These are phyloP conservation scores for Ornithorhynchus anatinus DNA, from an alignment of 2,113 vertebrate genomes.

Conservation along the genomic window DNA sequence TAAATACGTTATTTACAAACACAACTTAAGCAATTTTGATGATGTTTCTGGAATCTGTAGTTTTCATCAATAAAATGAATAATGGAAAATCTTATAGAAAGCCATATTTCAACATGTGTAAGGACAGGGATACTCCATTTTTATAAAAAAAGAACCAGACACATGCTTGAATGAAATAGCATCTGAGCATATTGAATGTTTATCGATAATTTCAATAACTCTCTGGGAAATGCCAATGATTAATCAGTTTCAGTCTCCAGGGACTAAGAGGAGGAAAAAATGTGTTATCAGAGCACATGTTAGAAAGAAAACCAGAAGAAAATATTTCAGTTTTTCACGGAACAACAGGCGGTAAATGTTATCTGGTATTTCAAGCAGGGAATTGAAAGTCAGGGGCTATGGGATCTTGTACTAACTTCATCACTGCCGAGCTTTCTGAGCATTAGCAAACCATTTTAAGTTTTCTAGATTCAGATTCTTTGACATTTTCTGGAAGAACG, in stretches of 20 bases:
- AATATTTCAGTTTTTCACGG: background rate
- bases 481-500: background rate
- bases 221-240: background rate
- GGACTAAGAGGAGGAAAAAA: background rate
- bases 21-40: background rate
- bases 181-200: background rate
- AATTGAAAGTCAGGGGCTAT: background rate
- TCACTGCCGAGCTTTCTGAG: background rate
- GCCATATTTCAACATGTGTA: background rate
- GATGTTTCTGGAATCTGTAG: background rate
- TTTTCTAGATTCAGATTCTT: background rate
- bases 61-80: background rate
- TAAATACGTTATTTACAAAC: background rate
- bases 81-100: background rate
- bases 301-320: background rate
- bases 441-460: background rate
- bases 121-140: no score
- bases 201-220: no score
- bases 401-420: background rate
- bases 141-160: background rate
- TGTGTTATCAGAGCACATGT: background rate
- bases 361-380: background rate
- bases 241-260: background rate
- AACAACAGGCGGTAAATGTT: background rate
- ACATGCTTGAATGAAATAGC: background rate